phyloP scores from a whole-genome alignment of 2,888 invertebrate genomes.

The Agelastica alni region DNA sequence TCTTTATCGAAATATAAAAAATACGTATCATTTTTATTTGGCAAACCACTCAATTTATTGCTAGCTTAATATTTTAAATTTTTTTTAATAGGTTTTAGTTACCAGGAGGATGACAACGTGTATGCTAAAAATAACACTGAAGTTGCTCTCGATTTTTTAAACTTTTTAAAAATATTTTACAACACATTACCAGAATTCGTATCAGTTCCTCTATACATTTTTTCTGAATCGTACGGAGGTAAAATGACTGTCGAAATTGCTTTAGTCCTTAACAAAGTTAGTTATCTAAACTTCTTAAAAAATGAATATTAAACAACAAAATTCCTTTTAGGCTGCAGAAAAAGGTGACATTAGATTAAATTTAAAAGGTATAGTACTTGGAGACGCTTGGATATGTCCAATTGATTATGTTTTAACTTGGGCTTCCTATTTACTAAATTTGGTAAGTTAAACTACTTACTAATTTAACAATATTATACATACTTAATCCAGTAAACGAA shows the following conservation, averaged over 20 bases:
- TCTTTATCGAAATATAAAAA: background rate
- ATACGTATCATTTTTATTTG: background rate
- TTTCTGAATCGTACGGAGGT: conserved; percentile 90
- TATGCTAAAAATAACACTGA: conserved; percentile 64
- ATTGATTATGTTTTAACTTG: conserved; percentile 82
- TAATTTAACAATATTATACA: too few relatives aligned
- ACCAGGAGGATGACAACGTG: conserved; percentile 60
- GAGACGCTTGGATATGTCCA: conserved; percentile 90
- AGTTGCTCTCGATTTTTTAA: conserved; percentile 77
- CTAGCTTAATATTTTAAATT: background rate
- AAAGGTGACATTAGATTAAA: conserved; percentile 59
- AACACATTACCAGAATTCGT: conserved; percentile 71
- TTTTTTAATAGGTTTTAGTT: conserved; percentile 70
- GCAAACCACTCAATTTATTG: background rate
- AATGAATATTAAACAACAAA: too few relatives aligned
- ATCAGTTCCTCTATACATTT: conserved; percentile 77
- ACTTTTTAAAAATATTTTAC: conserved; percentile 72
- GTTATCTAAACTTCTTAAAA: too few relatives aligned
- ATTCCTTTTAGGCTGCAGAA: conserved; percentile 40
- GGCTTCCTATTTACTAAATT: conserved; percentile 77
- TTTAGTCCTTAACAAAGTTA: conserved; percentile 61
- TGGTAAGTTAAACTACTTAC: too few relatives aligned
- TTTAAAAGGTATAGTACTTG: conserved; percentile 78
- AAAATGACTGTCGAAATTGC: conserved; percentile 91
- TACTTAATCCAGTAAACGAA: too few relatives aligned